phyloP scores from a whole-genome alignment of 2,888 invertebrate genomes.

The Aleiodes leptofemur region DNA sequence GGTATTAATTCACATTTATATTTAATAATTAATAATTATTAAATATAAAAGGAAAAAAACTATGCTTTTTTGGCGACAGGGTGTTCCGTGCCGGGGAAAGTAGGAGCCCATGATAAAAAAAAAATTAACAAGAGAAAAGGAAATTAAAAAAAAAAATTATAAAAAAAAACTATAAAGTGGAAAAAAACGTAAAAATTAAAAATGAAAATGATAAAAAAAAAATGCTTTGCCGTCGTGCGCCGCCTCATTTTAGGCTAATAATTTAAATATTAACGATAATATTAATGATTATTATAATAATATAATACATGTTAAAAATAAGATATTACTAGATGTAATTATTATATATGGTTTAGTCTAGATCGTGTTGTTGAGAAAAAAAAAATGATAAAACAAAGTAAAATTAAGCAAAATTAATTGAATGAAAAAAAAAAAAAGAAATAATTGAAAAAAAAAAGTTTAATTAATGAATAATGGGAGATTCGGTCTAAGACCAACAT shows the following conservation, averaged over 20 bases:
- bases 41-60: slow-evolving; percentile 31
- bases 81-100: slow-evolving; percentile 73
- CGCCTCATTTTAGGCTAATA: slow-evolving; percentile 75
- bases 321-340: slow-evolving; percentile 76
- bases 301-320: slow-evolving; percentile 75
- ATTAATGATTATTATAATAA: slow-evolving; percentile 71
- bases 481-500: slow-evolving; percentile 69
- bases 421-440: slow-evolving; percentile 54
- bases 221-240: slow-evolving; percentile 75
- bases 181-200: slow-evolving; percentile 55
- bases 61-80: slow-evolving; percentile 68
- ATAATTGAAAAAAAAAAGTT: slow-evolving; percentile 62
- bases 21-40: slow-evolving; percentile 24
- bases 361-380: slow-evolving; percentile 75
- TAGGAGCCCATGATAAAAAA: slow-evolving; percentile 67
- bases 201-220: slow-evolving; percentile 49
- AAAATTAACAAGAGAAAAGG: slow-evolving; percentile 56
- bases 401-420: slow-evolving; percentile 63
- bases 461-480: slow-evolving; percentile 47
- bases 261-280: slow-evolving; percentile 72
- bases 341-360: slow-evolving; percentile 75
- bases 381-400: slow-evolving; percentile 67
- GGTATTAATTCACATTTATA: slow-evolving; percentile 22
- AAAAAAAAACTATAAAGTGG: slow-evolving; percentile 52
- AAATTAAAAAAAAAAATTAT: slow-evolving; percentile 66